phyloP scores from a whole-genome alignment of 2,888 invertebrate species.

The Alitta virens region DNA sequence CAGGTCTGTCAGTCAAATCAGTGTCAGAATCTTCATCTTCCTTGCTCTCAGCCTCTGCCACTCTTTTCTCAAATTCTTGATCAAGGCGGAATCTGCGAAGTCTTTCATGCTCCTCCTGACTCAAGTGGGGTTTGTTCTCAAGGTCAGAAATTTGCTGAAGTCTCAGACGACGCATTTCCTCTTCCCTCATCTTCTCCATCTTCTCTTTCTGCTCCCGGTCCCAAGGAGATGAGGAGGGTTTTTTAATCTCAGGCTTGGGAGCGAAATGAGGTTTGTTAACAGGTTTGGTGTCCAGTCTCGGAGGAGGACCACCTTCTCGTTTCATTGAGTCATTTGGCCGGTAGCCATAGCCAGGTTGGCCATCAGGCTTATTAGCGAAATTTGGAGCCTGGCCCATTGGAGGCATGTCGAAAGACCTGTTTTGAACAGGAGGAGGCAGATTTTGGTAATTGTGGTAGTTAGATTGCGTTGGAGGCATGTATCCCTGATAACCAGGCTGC shows the following conservation, averaged over 20 bases:
- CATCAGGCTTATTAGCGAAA: not conserved
- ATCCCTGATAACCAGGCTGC: not conserved
- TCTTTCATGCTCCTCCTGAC: conserved; percentile 46
- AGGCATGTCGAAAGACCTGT: conserved; percentile 2
- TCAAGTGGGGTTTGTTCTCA: conserved; percentile 60
- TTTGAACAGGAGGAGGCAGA: not conserved
- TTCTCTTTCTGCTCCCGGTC: conserved; percentile 62
- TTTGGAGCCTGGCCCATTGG: not conserved
- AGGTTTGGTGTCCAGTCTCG: conserved; percentile 12
- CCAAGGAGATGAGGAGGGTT: conserved; percentile 68
- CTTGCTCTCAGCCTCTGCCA: conserved; percentile 75
- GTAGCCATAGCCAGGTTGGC: not conserved
- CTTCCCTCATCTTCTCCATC: conserved; percentile 20
- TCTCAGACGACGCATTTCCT: conserved; percentile 21
- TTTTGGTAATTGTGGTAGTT: conserved; percentile 4
- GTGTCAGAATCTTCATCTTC: conserved; percentile 62
- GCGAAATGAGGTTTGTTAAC: not conserved
- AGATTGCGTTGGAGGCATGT: not conserved
- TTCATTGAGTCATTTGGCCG: not conserved
- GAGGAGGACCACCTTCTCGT: conserved; percentile 2
- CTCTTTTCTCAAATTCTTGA: conserved; percentile 87
- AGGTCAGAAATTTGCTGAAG: conserved; percentile 63
- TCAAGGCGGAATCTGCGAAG: conserved; percentile 72
- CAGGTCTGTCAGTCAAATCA: conserved; percentile 35
- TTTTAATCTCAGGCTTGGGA: conserved; percentile 8